These are phyloP conservation scores for Isurus oxyrinchus DNA, from an alignment of 2,113 vertebrate species.

Conservation along the genomic window DNA sequence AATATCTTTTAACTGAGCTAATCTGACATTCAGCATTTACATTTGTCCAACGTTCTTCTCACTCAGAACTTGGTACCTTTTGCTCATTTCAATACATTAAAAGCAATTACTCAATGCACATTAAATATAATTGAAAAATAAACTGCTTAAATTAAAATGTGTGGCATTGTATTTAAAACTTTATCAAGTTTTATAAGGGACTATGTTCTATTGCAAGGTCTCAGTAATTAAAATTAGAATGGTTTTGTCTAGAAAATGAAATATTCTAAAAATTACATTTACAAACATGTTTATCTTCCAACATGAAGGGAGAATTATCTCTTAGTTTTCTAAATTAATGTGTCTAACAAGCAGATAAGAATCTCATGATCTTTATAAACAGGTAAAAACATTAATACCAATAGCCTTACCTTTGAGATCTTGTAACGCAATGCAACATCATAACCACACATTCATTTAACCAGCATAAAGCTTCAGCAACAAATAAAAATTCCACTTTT, in stretches of 20 bases:
- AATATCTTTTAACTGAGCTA: neutral
- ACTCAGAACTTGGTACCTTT: neutral
- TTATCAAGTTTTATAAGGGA: neutral
- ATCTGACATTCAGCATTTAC: neutral
- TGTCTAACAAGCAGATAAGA: neutral
- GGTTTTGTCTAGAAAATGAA: neutral
- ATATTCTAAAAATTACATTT: neutral
- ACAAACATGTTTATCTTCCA: neutral
- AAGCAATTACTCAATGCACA: neutral
- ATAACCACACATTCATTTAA: slow-evolving; percentile 27
- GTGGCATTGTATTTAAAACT: neutral
- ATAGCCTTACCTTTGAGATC: slow-evolving; percentile 24
- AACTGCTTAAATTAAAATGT: neutral
- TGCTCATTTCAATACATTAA: neutral
- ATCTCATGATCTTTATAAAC: neutral
- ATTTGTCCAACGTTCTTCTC: neutral
- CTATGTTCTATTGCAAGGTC: neutral
- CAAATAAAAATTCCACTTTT: neutral
- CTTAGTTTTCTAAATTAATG: neutral
- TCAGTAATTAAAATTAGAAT: neutral
- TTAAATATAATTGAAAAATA: neutral
- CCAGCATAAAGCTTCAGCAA: neutral
- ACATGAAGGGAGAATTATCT: neutral
- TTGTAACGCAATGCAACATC: neutral
- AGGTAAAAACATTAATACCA: slow-evolving; percentile 14